Percentiles rank a stretch among this genome's conserved stretches.
These are phyloP conservation scores for Doryteuthis pealeii DNA, from an alignment of 1,140 invertebrate genomes.

Conservation along the genomic window DNA sequence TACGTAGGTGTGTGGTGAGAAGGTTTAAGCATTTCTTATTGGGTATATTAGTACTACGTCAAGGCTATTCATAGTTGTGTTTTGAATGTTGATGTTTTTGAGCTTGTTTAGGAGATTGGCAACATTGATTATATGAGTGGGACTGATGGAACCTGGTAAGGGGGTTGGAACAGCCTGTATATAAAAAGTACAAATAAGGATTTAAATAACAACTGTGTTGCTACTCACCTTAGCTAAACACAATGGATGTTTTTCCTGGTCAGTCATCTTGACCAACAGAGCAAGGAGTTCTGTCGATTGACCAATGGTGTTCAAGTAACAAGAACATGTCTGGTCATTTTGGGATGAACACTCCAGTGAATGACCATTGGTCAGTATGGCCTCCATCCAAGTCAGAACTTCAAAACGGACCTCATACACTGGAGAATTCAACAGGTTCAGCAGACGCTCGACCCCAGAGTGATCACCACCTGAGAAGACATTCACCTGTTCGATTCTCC, in stretches of 20 bases:
- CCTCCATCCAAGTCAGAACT: conserved; percentile 21
- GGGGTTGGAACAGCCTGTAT: too few species aligned
- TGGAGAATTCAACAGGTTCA: conserved; percentile 22
- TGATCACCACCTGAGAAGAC: not conserved
- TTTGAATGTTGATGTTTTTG: too few species aligned
- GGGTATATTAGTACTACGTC: too few species aligned
- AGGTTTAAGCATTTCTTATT: too few species aligned
- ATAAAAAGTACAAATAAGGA: too few species aligned
- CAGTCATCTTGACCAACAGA: conserved; percentile 31
- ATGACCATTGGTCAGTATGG: not conserved
- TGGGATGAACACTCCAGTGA: not conserved
- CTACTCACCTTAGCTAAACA: conserved; percentile 31
- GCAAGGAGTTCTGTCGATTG: conserved; percentile 19
- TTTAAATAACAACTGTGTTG: too few species aligned
- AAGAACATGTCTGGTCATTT: not conserved
- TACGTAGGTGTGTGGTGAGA: too few species aligned
- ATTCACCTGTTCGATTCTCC: not conserved
- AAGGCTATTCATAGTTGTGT: too few species aligned
- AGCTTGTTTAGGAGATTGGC: too few species aligned
- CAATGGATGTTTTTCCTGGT: conserved; percentile 27
- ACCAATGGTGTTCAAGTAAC: not conserved
- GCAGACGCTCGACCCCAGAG: not conserved
- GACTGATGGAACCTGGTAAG: too few species aligned
- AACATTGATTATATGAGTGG: too few species aligned
- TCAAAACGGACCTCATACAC: conserved; percentile 37